phyloP scores from a whole-genome alignment of 2,113 vertebrate genomes.

The Notiomystis cincta region DNA sequence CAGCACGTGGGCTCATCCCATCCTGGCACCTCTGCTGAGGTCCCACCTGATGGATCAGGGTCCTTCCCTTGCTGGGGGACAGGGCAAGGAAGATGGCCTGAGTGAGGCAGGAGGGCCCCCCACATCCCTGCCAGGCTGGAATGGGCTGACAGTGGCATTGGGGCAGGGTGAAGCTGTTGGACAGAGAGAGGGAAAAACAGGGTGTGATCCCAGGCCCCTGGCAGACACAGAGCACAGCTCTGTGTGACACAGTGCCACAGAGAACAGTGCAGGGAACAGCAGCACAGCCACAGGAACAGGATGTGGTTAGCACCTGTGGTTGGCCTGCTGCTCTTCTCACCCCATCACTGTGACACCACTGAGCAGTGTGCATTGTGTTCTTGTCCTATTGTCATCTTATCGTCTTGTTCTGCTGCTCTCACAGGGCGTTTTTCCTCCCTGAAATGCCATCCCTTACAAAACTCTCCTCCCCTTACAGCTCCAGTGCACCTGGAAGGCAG shows the following conservation, averaged over 20 bases:
- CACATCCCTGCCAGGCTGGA: background rate
- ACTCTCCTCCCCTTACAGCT: background rate
- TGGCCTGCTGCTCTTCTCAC: background rate
- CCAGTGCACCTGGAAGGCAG: background rate
- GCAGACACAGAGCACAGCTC: background rate
- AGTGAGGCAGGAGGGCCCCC: background rate
- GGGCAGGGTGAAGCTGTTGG: background rate
- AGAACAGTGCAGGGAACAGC: background rate
- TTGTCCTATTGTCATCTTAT: background rate
- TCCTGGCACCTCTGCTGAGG: accelerated
- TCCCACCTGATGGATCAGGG: accelerated
- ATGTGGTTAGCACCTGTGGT: background rate
- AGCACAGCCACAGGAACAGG: background rate
- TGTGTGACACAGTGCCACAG: too few relatives aligned
- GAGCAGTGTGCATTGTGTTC: background rate
- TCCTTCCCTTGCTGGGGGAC: background rate
- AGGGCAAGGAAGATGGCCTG: accelerated
- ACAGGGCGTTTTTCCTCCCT: accelerated
- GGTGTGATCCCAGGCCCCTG: background rate
- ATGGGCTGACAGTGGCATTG: background rate
- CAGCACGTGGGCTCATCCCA: background rate
- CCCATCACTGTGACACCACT: accelerated
- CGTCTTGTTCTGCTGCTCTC: background rate
- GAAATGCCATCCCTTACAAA: background rate
- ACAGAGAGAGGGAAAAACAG: background rate